A percentile compares a stretch with the other conserved stretches of the same genome.
Evolutionary conservation across 1,140 invertebrate genomes (phyloP).

Genomic region (Drosophila mauritiana): DNA sequence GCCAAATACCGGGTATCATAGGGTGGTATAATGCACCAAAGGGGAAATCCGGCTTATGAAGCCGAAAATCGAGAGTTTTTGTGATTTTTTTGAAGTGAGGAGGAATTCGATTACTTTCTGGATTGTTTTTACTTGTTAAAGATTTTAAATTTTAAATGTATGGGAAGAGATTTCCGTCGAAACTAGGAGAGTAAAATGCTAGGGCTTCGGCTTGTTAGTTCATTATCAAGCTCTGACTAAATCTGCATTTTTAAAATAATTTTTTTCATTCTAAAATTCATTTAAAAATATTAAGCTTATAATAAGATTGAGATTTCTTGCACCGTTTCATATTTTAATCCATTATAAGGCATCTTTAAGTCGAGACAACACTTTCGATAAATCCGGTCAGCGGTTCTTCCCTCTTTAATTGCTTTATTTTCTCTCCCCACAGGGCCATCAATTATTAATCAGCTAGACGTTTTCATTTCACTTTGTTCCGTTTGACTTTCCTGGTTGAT

Average conservation of each 20-base stretch:
- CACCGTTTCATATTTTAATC: not conserved
- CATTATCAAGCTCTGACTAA: too few species aligned
- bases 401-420: slow-evolving; percentile 53
- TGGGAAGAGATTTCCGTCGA: too few species aligned
- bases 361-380: not conserved
- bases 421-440: slow-evolving; percentile 17
- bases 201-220: too few species aligned
- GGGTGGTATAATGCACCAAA: not conserved
- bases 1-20: not conserved
- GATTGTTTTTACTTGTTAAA: too few species aligned
- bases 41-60: too few species aligned
- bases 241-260: too few species aligned
- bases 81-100: not conserved
- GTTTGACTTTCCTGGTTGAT: slow-evolving; percentile 48
- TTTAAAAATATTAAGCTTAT: too few species aligned
- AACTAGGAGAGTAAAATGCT: too few species aligned
- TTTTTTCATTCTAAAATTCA: too few species aligned
- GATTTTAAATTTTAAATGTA: too few species aligned
- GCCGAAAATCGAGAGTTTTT: not conserved
- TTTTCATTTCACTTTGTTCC: slow-evolving; percentile 47
- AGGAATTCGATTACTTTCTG: too few species aligned
- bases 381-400: not conserved
- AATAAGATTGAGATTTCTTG: too few species aligned
- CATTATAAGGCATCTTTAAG: not conserved
- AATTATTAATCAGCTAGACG: slow-evolving; percentile 56